Evolutionary conservation across 2,888 invertebrate species (phyloP), one percentile per base, ranked within the genome.

Genomic region (Chydorus sphaericus): DNA sequence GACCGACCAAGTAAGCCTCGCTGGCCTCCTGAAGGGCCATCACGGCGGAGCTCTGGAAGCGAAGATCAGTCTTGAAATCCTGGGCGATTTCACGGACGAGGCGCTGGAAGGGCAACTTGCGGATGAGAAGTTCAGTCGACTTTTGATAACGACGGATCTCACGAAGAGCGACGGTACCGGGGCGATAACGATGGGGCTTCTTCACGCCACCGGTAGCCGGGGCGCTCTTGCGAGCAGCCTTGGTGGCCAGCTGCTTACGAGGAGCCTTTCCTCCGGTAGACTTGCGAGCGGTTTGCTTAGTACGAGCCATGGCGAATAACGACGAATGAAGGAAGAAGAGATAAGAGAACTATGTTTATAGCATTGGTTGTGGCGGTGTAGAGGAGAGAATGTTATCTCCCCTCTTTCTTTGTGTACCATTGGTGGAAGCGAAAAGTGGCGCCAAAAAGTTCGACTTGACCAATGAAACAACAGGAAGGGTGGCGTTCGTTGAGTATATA

Each of bases 191-290:
- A 66, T 73, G 73, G 54, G 73, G 73, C 62, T 73, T 74, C 68
- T 74, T 74, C 49, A 73, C 71, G 57, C 73, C 73, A 50, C 74
- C 73, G 49, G 73, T 70, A 23, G 72, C 68, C 48, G 73, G 73
- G n/a, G 73, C 73, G 55, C 68, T 69, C 62, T 93, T 93, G 72
- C 92, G 83, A 36, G 92, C 92, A 33, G 92, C 92, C 74, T 93
- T 93, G 54, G 92, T 92, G 49, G 92, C 92, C 59, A 83, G 66
- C 71, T 92, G 92, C 74, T 93, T 93, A 66, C 93, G 84, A 59
- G 92, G 92, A 64, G 92, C 92, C 77, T 93, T 93, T 66, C 93
- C 92, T 82, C 92, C 93, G 57, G 92, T 93, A 1, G 91, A 91
- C 73, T 93, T 93, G 81, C 92, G 88, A 56, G 92, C 93, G 56